Evolutionary conservation across 1,140 invertebrate genomes (phyloP), one percentile per base, ranked within the genome.

Genomic region (Agrilus planipennis): DNA sequence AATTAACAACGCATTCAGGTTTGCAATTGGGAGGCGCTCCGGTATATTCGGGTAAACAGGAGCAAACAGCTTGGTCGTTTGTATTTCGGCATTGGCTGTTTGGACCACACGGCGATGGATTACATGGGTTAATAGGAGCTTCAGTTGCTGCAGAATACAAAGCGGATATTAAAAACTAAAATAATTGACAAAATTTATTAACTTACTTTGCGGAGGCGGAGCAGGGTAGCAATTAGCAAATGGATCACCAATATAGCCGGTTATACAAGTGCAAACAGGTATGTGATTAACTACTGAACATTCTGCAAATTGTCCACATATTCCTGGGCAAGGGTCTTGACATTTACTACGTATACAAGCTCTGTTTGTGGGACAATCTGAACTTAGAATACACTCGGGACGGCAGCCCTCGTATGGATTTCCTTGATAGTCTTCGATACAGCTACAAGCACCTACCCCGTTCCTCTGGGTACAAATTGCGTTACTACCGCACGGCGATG

Each of bases 331-430:
- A 11, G 84, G 84, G 62, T 89, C 77, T 38, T 69, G 66, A 61
- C 87, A 90, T 65, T 84, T 84, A 45, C 79, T 78, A 54, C 74
- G 75, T 17, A 79, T 75, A 54, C 86, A 91, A 29, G 82, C 76
- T 53, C 75, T 68, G 36, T 75, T 73, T n/a, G 77, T 72, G 2
- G 75, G 60, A 62, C 86, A 90, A 50, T 90, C 84, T 2, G 79
- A 76, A 53, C 84, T 80, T 4, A 78, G 67, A 12, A 79, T 71
- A 56, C 86, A 90, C 63, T 86, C 81, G 2, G 83, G 82, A 48
- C 81, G 68, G 52, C 84, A 85, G 39, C 77, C 77, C 57, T 80
- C 76, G 47, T 81, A 81, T n/a, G 84, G 81, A 58, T 84, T 79
- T 51, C 83, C 84, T 34, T 80, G 70, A 53, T 84, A 84, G 45